Conservation (phyloP, 2,113 vertebrate species). For the Polyodon spathula region DNA sequence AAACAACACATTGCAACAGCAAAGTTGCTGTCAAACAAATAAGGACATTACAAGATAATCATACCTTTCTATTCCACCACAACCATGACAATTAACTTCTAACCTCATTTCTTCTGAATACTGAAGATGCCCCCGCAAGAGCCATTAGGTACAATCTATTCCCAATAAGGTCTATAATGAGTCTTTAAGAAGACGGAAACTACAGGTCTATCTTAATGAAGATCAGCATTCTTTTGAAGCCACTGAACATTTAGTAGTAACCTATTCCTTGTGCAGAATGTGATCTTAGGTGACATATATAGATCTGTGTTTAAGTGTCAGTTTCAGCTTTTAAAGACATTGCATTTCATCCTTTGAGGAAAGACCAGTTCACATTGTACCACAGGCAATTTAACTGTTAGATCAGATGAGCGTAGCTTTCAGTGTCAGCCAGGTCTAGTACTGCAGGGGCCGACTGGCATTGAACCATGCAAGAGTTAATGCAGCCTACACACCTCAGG, state of each 20-base stretch:
- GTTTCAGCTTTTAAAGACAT: constrained; percentile 8
- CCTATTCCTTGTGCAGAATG: background rate
- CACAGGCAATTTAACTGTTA: constrained; percentile 3
- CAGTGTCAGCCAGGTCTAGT: constrained; percentile 31
- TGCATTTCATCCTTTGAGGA: background rate
- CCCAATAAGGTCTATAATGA: constrained; percentile 13
- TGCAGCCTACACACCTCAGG: constrained; percentile 26
- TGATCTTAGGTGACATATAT: background rate
- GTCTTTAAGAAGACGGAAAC: constrained; percentile 30
- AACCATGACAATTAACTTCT: background rate
- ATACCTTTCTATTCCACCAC: too few relatives aligned
- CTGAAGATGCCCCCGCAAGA: constrained; percentile 12
- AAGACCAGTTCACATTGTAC: background rate
- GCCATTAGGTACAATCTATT: constrained; percentile 11
- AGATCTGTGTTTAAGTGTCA: constrained; percentile 3
- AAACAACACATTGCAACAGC: too few relatives aligned
- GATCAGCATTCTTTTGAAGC: constrained; percentile 7
- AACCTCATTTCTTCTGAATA: constrained; percentile 1
- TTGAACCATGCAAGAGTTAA: constrained; percentile 36
- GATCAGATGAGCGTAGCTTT: constrained; percentile 19
- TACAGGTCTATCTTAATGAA: constrained; percentile 26
- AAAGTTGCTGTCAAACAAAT: too few relatives aligned
- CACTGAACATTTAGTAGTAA: background rate
- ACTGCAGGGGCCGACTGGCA: constrained; percentile 44
- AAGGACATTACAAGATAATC: too few relatives aligned